A percentile compares a stretch with the other conserved stretches of the same genome.
phyloP scores from a whole-genome alignment of 30 jellyfish, hydroid and myxozoan species.

The Chironex yamaguchii region DNA sequence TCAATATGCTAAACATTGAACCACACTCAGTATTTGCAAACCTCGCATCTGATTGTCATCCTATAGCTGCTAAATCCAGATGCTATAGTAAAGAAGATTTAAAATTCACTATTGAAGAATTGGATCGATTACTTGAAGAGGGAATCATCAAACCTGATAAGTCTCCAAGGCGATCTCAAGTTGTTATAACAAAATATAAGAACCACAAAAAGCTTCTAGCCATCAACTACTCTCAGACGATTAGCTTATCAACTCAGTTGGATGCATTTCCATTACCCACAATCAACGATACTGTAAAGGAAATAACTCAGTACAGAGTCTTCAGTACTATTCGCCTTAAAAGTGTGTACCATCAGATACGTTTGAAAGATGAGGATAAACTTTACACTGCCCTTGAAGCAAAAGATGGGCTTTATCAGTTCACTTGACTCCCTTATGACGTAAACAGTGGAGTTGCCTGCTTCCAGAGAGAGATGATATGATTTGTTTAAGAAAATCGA shows the following conservation, averaged over 20 bases:
- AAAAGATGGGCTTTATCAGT: conserved; percentile 40
- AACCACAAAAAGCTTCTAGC: conserved; percentile 23
- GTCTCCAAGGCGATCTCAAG: conserved; percentile 81
- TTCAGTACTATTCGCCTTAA: conserved; percentile 27
- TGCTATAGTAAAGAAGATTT: conserved; percentile 35
- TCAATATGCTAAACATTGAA: conserved; percentile 9
- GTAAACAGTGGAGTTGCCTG: conserved; percentile 72
- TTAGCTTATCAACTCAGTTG: conserved; percentile 3
- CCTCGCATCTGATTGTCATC: conserved; percentile 65
- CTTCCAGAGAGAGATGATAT: conserved; percentile 32
- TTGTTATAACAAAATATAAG: background rate
- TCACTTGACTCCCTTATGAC: conserved; percentile 44
- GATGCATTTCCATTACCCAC: conserved; percentile 53
- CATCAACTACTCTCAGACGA: conserved; percentile 42
- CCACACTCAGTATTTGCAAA: conserved; percentile 60
- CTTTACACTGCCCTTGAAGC: conserved; percentile 47
- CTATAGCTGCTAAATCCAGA: conserved; percentile 75
- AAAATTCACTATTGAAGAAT: conserved; percentile 51
- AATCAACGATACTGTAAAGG: conserved; percentile 14
- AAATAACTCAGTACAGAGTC: conserved; percentile 32
- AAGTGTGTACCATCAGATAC: conserved; percentile 27
- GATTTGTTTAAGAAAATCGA: conserved; percentile 7
- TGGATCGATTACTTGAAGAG: conserved; percentile 24
- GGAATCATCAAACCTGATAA: conserved; percentile 71
- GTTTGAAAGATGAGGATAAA: conserved; percentile 2